These are phyloP conservation scores for Neoarius graeffei DNA, from an alignment of 2,113 vertebrate species.

Conservation along the genomic window DNA sequence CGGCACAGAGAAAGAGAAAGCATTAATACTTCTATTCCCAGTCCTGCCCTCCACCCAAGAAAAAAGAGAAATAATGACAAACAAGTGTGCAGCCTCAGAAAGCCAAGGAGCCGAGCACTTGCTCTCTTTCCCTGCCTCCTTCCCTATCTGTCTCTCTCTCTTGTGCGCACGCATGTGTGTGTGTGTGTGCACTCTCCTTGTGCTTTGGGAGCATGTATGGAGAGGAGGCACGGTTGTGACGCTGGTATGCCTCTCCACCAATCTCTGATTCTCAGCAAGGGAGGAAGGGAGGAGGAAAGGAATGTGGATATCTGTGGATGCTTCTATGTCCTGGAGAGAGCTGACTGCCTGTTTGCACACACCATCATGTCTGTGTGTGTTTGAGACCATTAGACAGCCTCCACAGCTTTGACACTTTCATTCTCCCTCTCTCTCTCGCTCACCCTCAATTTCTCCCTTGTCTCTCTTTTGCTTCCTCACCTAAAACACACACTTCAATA, in stretches of 20 bases:
- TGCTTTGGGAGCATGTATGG: slow-evolving; percentile 20
- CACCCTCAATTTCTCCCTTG: neutral
- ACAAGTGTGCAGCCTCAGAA: slow-evolving; percentile 23
- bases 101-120: neutral
- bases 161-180: neutral
- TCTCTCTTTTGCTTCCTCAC: neutral
- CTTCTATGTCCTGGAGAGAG: slow-evolving; percentile 18
- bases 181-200: neutral
- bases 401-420: neutral
- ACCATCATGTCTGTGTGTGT: neutral
- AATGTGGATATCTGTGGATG: slow-evolving; percentile 29
- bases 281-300: neutral
- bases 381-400: slow-evolving; percentile 11
- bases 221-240: slow-evolving; percentile 25
- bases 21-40: slow-evolving; percentile 80
- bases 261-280: slow-evolving; percentile 19
- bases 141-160: slow-evolving; percentile 35
- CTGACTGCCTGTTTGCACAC: neutral
- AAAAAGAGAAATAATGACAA: slow-evolving; percentile 28
- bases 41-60: slow-evolving; percentile 69
- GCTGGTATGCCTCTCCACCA: slow-evolving; percentile 46
- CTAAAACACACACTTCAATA: neutral
- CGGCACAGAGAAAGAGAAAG: slow-evolving; percentile 82
- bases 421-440: slow-evolving; percentile 53
- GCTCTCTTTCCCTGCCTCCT: slow-evolving; percentile 23